phyloP scores from a whole-genome alignment of 2,888 invertebrate species.

The Aproaerema taeniolella region DNA sequence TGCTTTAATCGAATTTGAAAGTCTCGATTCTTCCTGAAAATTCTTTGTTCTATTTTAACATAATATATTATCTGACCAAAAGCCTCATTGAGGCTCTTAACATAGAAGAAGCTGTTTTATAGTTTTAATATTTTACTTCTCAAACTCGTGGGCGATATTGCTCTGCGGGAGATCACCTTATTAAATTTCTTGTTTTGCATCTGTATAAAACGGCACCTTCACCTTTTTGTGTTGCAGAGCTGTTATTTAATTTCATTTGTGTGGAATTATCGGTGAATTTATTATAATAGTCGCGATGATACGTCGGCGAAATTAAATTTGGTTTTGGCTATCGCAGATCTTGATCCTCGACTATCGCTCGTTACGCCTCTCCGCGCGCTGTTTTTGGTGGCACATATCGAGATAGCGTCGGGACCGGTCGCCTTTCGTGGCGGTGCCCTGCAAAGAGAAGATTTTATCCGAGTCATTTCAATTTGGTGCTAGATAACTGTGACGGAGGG shows the following conservation, averaged over 20 bases:
- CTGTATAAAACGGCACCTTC: conserved; percentile 27
- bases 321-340: conserved; percentile 44
- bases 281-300: conserved; percentile 3
- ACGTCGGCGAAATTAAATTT: conserved; percentile 21
- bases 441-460: conserved; percentile 52
- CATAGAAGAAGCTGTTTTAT: conserved; percentile 12
- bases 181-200: conserved; percentile 38
- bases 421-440: conserved; percentile 48
- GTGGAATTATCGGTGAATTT: too few relatives aligned
- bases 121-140: conserved; percentile 31
- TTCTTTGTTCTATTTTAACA: conserved; percentile 5
- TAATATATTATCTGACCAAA: not conserved
- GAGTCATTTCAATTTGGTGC: conserved; percentile 56
- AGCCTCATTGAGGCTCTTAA: too few relatives aligned
- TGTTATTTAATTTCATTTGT: too few relatives aligned
- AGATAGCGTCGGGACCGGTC: conserved; percentile 57
- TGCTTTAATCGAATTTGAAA: conserved; percentile 28
- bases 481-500: conserved; percentile 42
- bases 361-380: conserved; percentile 46
- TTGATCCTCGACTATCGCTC: conserved; percentile 41
- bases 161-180: conserved; percentile 38
- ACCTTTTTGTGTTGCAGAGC: conserved; percentile 28
- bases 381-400: conserved; percentile 55
- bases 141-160: conserved; percentile 36
- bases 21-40: conserved; percentile 19